Base-by-base conservation (phyloP, 2,888 invertebrate species). In the Bombylius discolor region DNA sequence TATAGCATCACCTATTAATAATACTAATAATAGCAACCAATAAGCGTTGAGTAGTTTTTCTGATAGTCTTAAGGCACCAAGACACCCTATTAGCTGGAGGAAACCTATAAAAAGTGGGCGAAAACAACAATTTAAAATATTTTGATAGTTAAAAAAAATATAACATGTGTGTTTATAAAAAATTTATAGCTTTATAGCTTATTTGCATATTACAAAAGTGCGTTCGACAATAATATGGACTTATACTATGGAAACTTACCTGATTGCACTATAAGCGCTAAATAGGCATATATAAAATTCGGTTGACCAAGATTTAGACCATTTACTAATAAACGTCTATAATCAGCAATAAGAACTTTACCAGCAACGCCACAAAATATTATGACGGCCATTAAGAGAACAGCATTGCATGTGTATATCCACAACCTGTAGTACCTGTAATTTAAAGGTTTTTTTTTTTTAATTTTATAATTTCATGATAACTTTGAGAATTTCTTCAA, bases 391-490 rank as follows among this genome's bases (percentile, higher is more conserved):
- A 88, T 82, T 75, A 90, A 79, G 74, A 91, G 80, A 68, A 88
- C 89, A 76, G 87, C 84, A 79, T 90, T 90, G 83, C 89, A 90
- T 74, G 89, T 87, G 81, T 90, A 90, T 74, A 91, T 90, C 90
- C 90, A 90, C 75, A 90, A 84, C 77, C 89, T 85, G 77, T 89
- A 88, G 79, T 88, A 88, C 81, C 87, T 66, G 63, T n/a, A 58
- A 39, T 39, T 39, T 39, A 11, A 39, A 39, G 11, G 2, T 9
- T 2, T 7, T 9, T 11, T 39, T 39, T 39, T 39, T 39, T 23
- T 23, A 23, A 23, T 23, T 23, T 23, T 23, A 23, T 23, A 23
- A 23, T 23, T 23, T 23, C 23, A 23, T 23, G 23, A 23, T 23
- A 23, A 23, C 23, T 23, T 23, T 23, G 3, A 23, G 23, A 23